phyloP scores from a whole-genome alignment of 2,888 invertebrate genomes.

The Scaptomyza reducta region DNA sequence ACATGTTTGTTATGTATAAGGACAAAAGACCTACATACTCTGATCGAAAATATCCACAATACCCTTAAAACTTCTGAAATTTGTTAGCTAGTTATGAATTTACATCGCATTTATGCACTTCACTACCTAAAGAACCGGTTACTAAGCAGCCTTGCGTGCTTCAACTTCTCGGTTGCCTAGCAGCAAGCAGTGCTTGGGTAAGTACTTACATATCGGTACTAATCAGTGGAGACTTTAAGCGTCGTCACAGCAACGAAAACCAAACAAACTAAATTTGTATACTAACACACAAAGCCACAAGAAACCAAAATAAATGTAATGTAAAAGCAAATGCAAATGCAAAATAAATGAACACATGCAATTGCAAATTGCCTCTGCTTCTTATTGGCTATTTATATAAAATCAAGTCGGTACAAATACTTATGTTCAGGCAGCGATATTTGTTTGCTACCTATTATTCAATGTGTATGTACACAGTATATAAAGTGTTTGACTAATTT shows the following conservation, averaged over 20 bases:
- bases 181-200: conserved; percentile 6
- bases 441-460: conserved; percentile 15
- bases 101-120: background rate
- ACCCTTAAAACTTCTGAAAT: background rate
- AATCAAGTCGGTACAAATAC: background rate
- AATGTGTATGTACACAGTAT: background rate
- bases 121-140: conserved; percentile 41
- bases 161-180: conserved; percentile 28
- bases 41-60: background rate
- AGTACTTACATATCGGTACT: conserved; percentile 14
- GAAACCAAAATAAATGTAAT: conserved; percentile 34
- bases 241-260: conserved; percentile 47
- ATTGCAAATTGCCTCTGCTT: conserved; percentile 25
- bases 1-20: background rate
- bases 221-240: conserved; percentile 21
- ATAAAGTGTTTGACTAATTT: conserved; percentile 16
- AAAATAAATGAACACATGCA: conserved; percentile 33
- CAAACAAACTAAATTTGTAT: conserved; percentile 48
- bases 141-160: conserved; percentile 37
- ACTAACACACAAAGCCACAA: conserved; percentile 34
- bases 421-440: background rate
- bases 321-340: conserved; percentile 6
- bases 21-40: conserved; percentile 14
- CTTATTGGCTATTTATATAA: conserved; percentile 34
- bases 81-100: background rate